Base-by-base conservation (phyloP, 2,888 invertebrate genomes). In the Odontocerum albicorne region DNA sequence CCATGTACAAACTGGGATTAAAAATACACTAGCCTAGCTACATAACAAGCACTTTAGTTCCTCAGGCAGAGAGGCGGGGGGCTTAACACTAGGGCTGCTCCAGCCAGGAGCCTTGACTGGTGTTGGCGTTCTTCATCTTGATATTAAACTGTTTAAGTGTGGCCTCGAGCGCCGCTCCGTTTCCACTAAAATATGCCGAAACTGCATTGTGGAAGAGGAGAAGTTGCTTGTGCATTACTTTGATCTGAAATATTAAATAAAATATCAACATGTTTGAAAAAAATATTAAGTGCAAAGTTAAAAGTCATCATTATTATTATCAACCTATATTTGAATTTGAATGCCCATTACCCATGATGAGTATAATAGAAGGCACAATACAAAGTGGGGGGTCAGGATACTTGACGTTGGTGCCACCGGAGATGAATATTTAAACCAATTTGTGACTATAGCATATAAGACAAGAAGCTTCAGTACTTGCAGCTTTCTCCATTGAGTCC, bases 151-250 rank as follows among this genome's bases (percentile, higher is more conserved):
- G 96, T 66, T 94, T 91, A 63, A 97, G 80, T 15, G 96, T 95
- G 19, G 92, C 90, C 71, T 97, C 96, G 51, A 98, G 76, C 58
- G 94, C 92, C 59, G 87, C 84, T 70, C 93, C 92, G 80, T 98
- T 98, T 49, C 97, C 96, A 66, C 95, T 93, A 77, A 96, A 97
- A 77, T 96, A 98, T 4, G 96, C 96, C 22, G 96, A 91, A 55
- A 96, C 88, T 1, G 97, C 97, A 75, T 96, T 96, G 76, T 98
- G 96, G 74, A 97, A 92, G 64, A 98, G 76, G 51, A 96, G 80
- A 62, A 98, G 79, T 72, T 98, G 97, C 72, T 97, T 97, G 76
- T 96, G 96, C 96, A 98, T 96, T 64, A 97, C 96, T 76, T 97
- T 96, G 66, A 96, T 90, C 94, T 97, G 75, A n/a, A 75, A 72